phyloP scores from a whole-genome alignment of 1,140 invertebrate genomes.

The Anastrepha ludens region DNA sequence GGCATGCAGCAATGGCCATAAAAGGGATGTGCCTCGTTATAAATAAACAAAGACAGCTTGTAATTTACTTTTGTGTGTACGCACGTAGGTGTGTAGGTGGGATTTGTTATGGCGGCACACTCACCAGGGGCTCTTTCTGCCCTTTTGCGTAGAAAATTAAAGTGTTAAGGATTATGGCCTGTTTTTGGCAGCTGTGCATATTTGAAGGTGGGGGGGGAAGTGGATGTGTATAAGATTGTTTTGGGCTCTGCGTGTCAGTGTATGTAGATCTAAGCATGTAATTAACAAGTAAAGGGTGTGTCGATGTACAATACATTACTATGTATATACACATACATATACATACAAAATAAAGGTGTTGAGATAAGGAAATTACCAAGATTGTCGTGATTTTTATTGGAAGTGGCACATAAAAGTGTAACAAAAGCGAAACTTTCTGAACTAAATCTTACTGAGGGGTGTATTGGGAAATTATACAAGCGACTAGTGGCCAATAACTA shows the following conservation, averaged over 20 bases:
- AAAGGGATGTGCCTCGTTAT: conserved; percentile 27
- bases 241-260: neutral
- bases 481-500: too few species aligned
- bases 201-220: neutral
- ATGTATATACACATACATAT: neutral
- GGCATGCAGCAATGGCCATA: neutral
- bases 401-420: neutral
- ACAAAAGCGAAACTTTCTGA: neutral
- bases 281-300: conserved; percentile 39
- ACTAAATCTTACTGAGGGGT: neutral
- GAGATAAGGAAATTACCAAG: conserved; percentile 9
- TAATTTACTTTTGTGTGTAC: neutral
- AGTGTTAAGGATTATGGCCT: conserved; percentile 33
- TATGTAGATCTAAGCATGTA: neutral
- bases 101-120: neutral
- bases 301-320: neutral
- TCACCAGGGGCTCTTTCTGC: neutral
- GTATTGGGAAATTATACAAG: neutral
- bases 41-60: conserved; percentile 42
- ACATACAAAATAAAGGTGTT: neutral
- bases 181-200: conserved; percentile 26
- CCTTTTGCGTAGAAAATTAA: conserved; percentile 26
- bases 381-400: conserved; percentile 4
- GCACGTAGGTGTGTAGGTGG: neutral
- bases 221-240: neutral